Conservation (phyloP, 1,140 invertebrate genomes). For the Zaprionus nigranus region DNA sequence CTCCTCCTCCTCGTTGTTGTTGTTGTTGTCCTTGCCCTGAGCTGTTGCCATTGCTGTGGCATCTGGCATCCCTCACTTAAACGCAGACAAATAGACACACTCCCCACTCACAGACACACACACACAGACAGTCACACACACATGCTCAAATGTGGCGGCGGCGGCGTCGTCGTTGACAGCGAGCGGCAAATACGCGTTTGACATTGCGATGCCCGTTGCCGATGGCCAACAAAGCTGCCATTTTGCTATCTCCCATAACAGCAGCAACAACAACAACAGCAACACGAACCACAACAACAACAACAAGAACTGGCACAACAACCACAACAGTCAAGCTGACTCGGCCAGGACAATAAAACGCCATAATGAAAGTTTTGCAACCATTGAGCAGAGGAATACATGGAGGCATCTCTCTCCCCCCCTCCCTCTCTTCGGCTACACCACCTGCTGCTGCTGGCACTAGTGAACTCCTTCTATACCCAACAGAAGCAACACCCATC, state of each 20-base stretch:
- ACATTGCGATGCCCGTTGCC: slow-evolving; percentile 56
- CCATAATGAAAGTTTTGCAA: slow-evolving; percentile 76
- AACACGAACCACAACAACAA: slow-evolving; percentile 15
- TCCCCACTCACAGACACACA: slow-evolving; percentile 14
- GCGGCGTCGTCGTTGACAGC: slow-evolving; percentile 27
- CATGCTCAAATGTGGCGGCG: not conserved
- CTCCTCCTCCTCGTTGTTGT: not conserved
- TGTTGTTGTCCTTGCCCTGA: slow-evolving; percentile 25
- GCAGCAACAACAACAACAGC: slow-evolving; percentile 31
- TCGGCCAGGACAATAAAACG: slow-evolving; percentile 75
- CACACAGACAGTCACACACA: slow-evolving; percentile 8
- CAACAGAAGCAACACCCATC: not conserved
- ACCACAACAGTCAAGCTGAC: slow-evolving; percentile 18
- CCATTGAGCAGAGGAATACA: slow-evolving; percentile 6
- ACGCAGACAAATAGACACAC: slow-evolving; percentile 21
- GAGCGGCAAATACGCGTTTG: slow-evolving; percentile 57
- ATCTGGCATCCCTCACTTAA: slow-evolving; percentile 36
- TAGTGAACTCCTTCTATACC: not conserved
- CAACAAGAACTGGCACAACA: slow-evolving; percentile 26
- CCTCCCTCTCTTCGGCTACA: not conserved
- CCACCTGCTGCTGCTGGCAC: not conserved
- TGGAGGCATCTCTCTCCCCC: slow-evolving; percentile 3
- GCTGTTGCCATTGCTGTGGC: slow-evolving; percentile 30
- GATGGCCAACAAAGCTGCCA: slow-evolving; percentile 50
- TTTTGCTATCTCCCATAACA: slow-evolving; percentile 56